Evolutionary conservation across 30 jellyfish, hydroid and myxozoan genomes (phyloP), one percentile per base, ranked within the genome.

Genomic region (Sanderia malayensis): DNA sequence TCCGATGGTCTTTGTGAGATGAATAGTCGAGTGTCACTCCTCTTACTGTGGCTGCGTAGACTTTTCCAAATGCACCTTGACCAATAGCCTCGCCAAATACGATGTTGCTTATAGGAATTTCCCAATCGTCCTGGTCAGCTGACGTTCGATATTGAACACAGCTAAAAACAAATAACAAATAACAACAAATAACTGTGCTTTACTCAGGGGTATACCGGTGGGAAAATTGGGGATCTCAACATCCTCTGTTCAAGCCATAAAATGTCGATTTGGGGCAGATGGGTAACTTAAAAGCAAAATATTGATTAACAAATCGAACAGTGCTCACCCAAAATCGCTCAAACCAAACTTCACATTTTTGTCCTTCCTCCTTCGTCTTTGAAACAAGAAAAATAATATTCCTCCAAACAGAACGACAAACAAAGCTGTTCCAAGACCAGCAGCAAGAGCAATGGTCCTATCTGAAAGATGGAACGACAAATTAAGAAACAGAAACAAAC

Each of bases 21-120:
- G n/a, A n/a, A 4, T 74, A 19, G 4, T 71, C 52, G 70, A 84
- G 7, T 31, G 33, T 61, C 10, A 46, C 66, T 9, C 78, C 85
- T 27, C 23, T 46, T 10, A 89, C 74, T 6, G 93, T 76, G 1
- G 93, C 97, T 59, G 59, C 28, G 58, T 58, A 89, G 9, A 89
- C 96, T 60, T 86, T 83, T 13, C 97, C 97, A 67, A 89, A 89
- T 37, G 97, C 96, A n/a, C 97, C 97, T 59, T 89, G 91, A 1
- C 96, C 96, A 20, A 87, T 69, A 20, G 73, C 85, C 32, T 74
- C 88, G 1, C 87, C 97, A 33, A 88, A 65, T 6, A 57, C 46
- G 27, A 88, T 81, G 37, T 60, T 77, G 2, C 58, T 71, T 57
- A 94, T 79, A 15, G 49, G 78, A n/a, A 88, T 47, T 37, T 88